Conservation (phyloP, 2,113 vertebrate genomes). For the Recurvirostra avosetta region DNA sequence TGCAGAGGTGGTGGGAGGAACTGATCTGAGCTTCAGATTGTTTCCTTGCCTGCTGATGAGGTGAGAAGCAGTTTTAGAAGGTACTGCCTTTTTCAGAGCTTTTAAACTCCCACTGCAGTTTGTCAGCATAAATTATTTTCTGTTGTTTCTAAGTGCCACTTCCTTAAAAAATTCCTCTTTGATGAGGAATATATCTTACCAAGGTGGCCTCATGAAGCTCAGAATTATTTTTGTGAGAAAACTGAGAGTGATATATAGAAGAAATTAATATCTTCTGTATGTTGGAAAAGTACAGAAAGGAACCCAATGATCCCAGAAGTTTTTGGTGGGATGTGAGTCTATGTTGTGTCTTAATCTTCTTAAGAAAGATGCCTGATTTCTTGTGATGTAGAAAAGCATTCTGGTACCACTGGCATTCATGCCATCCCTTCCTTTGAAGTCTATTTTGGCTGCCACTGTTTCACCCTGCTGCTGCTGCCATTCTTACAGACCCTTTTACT, state of each 20-base stretch:
- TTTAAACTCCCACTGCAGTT: background rate
- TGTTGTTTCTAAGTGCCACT: background rate
- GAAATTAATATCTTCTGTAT: background rate
- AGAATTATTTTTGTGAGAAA: background rate
- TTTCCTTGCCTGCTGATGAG: background rate
- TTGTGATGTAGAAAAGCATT: background rate
- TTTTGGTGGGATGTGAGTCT: background rate
- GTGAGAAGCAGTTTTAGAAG: background rate
- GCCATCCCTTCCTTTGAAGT: background rate
- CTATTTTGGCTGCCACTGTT: background rate
- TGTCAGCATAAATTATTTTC: background rate
- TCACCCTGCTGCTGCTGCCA: background rate
- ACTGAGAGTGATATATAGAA: background rate
- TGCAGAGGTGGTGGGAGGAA: background rate
- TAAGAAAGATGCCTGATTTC: accelerated
- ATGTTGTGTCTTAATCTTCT: background rate
- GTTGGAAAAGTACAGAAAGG: background rate
- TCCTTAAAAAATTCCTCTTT: background rate
- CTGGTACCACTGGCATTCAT: background rate
- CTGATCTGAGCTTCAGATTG: background rate
- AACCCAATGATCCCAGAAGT: background rate
- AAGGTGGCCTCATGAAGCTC: background rate
- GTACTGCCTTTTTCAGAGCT: background rate
- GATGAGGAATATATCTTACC: background rate
- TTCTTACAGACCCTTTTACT: background rate